Conservation (phyloP, 2,113 vertebrate species). For the Ovis aries region ARS-UI_Ramb_v3.0 NC_056071.1:14293501-14294000, state of each 20-base stretch:
- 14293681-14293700: not conserved
- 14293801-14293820: not conserved
- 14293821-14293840: constrained; percentile 35
- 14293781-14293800: constrained; percentile 12
- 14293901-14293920: not conserved
- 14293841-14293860: not conserved
- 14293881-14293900: accelerated
- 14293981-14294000: accelerated
- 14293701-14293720: not conserved
- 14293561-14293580: constrained; percentile 35
- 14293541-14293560: not conserved
- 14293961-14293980: not conserved
- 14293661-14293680: not conserved
- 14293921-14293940: accelerated
- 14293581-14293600: not conserved
- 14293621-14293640: not conserved
- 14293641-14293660: not conserved
- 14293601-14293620: not conserved
- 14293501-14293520: not conserved
- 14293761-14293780: not conserved
- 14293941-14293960: not conserved
- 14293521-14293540: not conserved
- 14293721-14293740: not conserved
- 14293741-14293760: not conserved
- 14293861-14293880: not conserved